Conservation (phyloP, 2,888 invertebrate genomes). For the Baronia brevicornis region DNA sequence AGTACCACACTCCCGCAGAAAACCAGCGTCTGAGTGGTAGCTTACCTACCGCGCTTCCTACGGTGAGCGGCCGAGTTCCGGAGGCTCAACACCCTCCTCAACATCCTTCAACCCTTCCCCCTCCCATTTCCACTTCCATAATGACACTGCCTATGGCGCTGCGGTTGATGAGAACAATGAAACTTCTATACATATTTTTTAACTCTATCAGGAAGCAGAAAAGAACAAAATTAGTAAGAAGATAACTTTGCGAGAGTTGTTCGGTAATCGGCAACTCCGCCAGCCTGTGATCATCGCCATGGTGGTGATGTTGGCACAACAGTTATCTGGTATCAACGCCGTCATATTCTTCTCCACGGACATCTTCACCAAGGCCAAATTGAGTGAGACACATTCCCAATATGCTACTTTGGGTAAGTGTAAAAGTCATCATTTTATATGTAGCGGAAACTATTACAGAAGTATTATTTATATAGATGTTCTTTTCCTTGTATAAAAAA, state of each 20-base stretch:
- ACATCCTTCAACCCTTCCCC: too few relatives aligned
- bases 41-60: too few relatives aligned
- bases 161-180: not conserved
- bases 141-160: not conserved
- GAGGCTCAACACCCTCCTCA: too few relatives aligned
- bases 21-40: too few relatives aligned
- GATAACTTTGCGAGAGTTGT: conserved; percentile 82
- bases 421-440: too few relatives aligned
- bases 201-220: conserved; percentile 55
- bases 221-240: conserved; percentile 73
- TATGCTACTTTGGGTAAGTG: conserved; percentile 82
- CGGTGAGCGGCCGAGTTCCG: too few relatives aligned
- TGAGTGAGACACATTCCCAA: conserved; percentile 78
- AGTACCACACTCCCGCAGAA: too few relatives aligned
- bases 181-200: not conserved
- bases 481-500: too few relatives aligned
- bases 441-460: too few relatives aligned
- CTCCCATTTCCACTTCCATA: too few relatives aligned
- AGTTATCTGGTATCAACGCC: conserved; percentile 92
- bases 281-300: conserved; percentile 87
- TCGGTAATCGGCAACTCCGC: conserved; percentile 81
- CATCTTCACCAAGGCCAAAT: conserved; percentile 83
- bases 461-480: too few relatives aligned
- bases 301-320: conserved; percentile 91
- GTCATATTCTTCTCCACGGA: conserved; percentile 89